Base-by-base conservation (phyloP, 2,888 invertebrate genomes). In the Thymelicus sylvestris region DNA sequence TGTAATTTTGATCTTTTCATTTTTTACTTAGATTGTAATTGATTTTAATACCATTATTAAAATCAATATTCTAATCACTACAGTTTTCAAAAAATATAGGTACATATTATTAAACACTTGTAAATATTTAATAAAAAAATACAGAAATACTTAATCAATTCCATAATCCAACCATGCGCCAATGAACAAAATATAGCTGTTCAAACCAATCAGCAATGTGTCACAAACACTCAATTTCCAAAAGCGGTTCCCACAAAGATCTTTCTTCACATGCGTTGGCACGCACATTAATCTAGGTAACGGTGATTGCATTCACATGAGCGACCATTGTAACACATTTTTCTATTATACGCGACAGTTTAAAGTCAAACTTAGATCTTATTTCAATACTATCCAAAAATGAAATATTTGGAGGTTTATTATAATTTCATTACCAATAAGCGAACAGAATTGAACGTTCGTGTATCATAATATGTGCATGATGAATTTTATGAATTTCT, bases 201-300 rank as follows among this genome's bases (percentile, higher is more conserved):
- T 15, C 24, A 15, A 47, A 47, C 57, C 12, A 6, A 7, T 15
- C 6, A 19, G 44, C 78, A 80, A 73, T 80, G 72, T 81, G 80
- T 73, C 80, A 61, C 74, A 72, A 74, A 81, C 77, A 88, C 85
- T 88, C 84, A 80, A 86, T 83, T 85, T 85, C 85, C 83, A 85
- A 87, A 86, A 83, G 83, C 84, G 83, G 87, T 92, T 92, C 92
- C 89, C 92, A 91, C 91, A 90, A 91, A 87, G 87, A 88, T 92
- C 88, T 90, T 85, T 91, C 91, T 87, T 85, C 89, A 87, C 91
- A 85, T 91, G 86, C 89, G 86, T 87, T 86, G 90, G 89, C 86
- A 86, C 81, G 85, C 86, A 89, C 91, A 92, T 92, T 91, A 90
- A 91, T 92, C 89, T 91, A 87, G 82, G 87, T 88, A 89, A 87